phyloP scores from a whole-genome alignment of 1,140 invertebrate genomes.

The Delia radicum region DNA sequence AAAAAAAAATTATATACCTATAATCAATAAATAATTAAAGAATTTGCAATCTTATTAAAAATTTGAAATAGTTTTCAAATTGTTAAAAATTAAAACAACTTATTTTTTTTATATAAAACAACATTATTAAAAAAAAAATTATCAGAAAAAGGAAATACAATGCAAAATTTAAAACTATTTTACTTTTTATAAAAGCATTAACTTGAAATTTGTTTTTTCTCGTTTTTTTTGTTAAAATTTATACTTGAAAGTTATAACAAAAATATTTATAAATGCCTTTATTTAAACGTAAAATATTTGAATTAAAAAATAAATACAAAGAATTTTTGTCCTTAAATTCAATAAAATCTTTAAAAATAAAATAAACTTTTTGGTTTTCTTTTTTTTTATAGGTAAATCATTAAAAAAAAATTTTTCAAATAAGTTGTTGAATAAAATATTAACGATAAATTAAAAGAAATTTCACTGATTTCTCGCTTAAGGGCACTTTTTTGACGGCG shows the following conservation, averaged over 20 bases:
- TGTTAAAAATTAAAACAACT: too few relatives aligned
- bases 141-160: neutral
- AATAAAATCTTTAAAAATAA: conserved; percentile 2
- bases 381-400: neutral
- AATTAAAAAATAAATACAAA: conserved; percentile 5
- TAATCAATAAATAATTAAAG: neutral
- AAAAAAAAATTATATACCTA: neutral
- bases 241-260: neutral
- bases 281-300: conserved; percentile 9
- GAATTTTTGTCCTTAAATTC: neutral
- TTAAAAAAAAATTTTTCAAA: too few relatives aligned
- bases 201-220: neutral
- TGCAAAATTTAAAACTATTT: conserved; percentile 4
- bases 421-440: too few relatives aligned
- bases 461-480: too few relatives aligned
- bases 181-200: conserved; percentile 11
- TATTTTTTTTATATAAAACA: conserved; percentile 3
- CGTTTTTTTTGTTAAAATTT: neutral
- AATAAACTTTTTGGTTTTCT: neutral
- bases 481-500: too few relatives aligned
- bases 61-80: neutral
- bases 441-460: too few relatives aligned
- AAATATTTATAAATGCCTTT: conserved; percentile 16
- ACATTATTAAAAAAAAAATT: neutral
- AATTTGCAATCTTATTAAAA: too few relatives aligned